These are phyloP conservation scores for Lordiphosa clarofinis DNA, from an alignment of 1,140 invertebrate genomes.

Conservation along the genomic window DNA sequence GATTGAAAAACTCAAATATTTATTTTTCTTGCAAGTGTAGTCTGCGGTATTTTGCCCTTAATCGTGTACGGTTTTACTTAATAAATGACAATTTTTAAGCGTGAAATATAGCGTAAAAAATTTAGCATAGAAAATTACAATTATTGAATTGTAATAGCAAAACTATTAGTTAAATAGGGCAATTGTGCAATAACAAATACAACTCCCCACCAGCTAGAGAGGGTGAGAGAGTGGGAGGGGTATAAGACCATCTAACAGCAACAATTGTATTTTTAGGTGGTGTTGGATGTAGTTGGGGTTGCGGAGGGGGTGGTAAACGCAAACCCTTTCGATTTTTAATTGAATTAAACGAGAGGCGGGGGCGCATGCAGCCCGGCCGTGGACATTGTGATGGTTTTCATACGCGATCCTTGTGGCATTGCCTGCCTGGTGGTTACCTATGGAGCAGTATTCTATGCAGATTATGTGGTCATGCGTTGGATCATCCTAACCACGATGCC, in stretches of 20 bases:
- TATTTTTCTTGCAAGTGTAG: too few relatives aligned
- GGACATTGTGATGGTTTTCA: slow-evolving; percentile 79
- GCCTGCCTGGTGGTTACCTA: slow-evolving; percentile 93
- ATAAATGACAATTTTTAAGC: slow-evolving; percentile 50
- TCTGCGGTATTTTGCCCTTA: too few relatives aligned
- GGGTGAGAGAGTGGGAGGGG: slow-evolving; percentile 1
- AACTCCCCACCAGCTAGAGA: neutral
- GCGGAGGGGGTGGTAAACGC: slow-evolving; percentile 25
- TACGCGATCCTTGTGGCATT: slow-evolving; percentile 93
- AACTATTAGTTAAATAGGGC: slow-evolving; percentile 12
- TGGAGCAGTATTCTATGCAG: slow-evolving; percentile 91
- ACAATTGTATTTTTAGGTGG: slow-evolving; percentile 46
- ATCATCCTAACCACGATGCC: slow-evolving; percentile 91
- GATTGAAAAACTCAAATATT: too few relatives aligned
- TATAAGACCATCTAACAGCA: slow-evolving; percentile 42
- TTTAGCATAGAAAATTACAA: slow-evolving; percentile 19
- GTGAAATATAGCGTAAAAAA: slow-evolving; percentile 36
- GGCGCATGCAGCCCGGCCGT: too few relatives aligned
- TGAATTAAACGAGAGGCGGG: slow-evolving; percentile 52
- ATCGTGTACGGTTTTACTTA: slow-evolving; percentile 10
- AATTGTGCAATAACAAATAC: slow-evolving; percentile 15
- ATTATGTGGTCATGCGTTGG: slow-evolving; percentile 94
- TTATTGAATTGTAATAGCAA: slow-evolving; percentile 7
- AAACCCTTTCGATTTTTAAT: slow-evolving; percentile 63
- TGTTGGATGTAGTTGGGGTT: slow-evolving; percentile 20